Evolutionary conservation across 1,140 invertebrate species (phyloP), one percentile per base, ranked within the genome.

Genomic region (Eupristina koningsbergeri): DNA sequence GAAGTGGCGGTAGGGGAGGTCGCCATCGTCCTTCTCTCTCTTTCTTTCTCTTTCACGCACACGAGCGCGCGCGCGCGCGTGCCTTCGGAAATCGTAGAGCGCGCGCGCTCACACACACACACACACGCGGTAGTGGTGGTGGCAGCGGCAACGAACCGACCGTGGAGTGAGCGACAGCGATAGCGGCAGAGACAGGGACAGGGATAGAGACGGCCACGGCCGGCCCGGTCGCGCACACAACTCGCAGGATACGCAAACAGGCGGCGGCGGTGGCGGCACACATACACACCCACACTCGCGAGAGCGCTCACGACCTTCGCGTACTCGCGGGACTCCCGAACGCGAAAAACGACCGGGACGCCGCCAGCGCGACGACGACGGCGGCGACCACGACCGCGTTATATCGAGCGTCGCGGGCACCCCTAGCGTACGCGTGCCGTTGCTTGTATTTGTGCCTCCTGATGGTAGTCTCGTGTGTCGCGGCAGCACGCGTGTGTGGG

Each of bases 321-420:
- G 0, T 19, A 64, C 22, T 90, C 88, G 88, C 87, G 83, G 86
- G 85, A 86, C 86, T 85, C 29, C 63, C 61, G 58, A 64, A 50
- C 31, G 61, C 19, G 64, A 80, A 80, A 64, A 64, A 86, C 86
- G 86, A 75, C 86, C 83, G 86, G 39, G 82, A 84, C 86, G 85
- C 83, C 86, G 85, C 77, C 82, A 85, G 86, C 85, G 79, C 81
- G 45, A 1, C 26, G 41, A 26, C 41, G 1, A 87, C 74, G 29
- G n/a, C n/a, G n/a, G n/a, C n/a, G n/a, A n/a, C n/a, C n/a, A n/a
- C n/a, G n/a, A n/a, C n/a, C n/a, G n/a, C n/a, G n/a, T n/a, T 34
- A 89, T 91, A 89, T 91, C 86, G 87, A 87, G 86, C 86, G 77
- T 74, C 39, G 69, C 41, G 36, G 17, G 19, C 58, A 26, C 22